Conservation (phyloP, 2,797 vertebrate species). For the Apogon hyalosoma region DNA sequence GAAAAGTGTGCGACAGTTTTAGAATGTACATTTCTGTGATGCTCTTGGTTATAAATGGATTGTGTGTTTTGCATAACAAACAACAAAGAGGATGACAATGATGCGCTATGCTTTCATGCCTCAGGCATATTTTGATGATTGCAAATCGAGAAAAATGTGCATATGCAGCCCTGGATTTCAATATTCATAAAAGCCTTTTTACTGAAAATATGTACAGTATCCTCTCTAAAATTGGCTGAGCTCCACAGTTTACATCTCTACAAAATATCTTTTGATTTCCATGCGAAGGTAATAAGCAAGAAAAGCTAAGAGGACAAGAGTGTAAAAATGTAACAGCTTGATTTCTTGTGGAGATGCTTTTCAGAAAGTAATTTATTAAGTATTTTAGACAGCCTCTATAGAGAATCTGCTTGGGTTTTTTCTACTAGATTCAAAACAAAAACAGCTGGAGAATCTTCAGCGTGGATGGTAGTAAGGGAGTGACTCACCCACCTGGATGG, state of each 20-base stretch:
- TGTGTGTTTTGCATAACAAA: conserved; percentile 68
- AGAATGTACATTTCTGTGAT: conserved; percentile 47
- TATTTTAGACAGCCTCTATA: conserved; percentile 25
- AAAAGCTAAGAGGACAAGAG: conserved; percentile 35
- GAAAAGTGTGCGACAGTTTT: conserved; percentile 43
- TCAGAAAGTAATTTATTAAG: conserved; percentile 55
- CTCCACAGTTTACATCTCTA: conserved; percentile 52
- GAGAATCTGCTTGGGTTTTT: conserved; percentile 16
- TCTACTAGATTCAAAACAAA: conserved; percentile 27
- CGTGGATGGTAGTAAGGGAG: conserved; percentile 28
- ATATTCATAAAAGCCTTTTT: conserved; percentile 67
- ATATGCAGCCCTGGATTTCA: conserved; percentile 63
- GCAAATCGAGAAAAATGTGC: conserved; percentile 60
- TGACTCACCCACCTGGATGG: conserved; percentile 84
- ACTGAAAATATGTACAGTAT: conserved; percentile 58
- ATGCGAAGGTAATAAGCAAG: conserved; percentile 64
- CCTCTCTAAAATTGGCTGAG: conserved; percentile 60
- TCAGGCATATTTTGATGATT: conserved; percentile 67
- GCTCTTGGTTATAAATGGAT: conserved; percentile 66
- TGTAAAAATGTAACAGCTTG: conserved; percentile 33
- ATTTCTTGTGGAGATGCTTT: conserved; percentile 48
- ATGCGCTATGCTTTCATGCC: conserved; percentile 67
- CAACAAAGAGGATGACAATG: conserved; percentile 66
- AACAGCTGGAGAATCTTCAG: conserved; percentile 32
- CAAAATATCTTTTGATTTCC: conserved; percentile 65